Evolutionary conservation across 2,888 invertebrate species (phyloP), one percentile per base, ranked within the genome.

Genomic region (Chloroclystis v-ata): DNA sequence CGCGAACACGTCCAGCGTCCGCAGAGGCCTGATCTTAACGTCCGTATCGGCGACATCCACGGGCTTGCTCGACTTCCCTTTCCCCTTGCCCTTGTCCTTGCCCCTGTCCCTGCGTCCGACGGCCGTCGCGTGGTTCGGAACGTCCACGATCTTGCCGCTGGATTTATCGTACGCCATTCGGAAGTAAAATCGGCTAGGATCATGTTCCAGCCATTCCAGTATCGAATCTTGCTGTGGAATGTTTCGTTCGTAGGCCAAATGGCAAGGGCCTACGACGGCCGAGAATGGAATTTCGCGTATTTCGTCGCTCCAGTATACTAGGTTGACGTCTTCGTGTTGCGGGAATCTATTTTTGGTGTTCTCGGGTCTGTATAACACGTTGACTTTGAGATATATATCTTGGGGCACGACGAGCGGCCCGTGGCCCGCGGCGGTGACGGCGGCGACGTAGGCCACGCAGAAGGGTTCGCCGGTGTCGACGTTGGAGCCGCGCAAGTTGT

Each of bases 1-100:
- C 52, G 95, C 94, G 75, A 96, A 96, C 16, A 96, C 92, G 68
- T 96, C 96, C 61, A 96, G 78, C 28, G 92, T 91, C 54, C 89
- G 82, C 45, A 96, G 68, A 24, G 91, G 91, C 43, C 78, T 72
- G 0, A 89, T 59, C 20, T 87, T 68, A 8, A 61, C 51, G 2
- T 82, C 81, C 65, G 52, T 76, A 69, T 33, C 14, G 14, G 56
- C 51, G 13, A 46, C 42, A 43, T 67, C 73, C 1, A 38, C 56
- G 1, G 63, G 70, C 55, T 86, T 88, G 35, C 83, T 89, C 0
- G 89, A 89, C 65, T 93, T 93, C 2, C 57, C 57, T 26, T 57
- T 55, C 4, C 57, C 57, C 13, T 57, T 57, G 1, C 48, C 50
- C 9, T 56, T 91, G 39, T 91, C 91, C 74, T 92, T 91, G 10